A percentile compares a stretch with the other conserved stretches of the same genome.
phyloP scores from a whole-genome alignment of 2,113 vertebrate species.

The Polypterus bichir region DNA sequence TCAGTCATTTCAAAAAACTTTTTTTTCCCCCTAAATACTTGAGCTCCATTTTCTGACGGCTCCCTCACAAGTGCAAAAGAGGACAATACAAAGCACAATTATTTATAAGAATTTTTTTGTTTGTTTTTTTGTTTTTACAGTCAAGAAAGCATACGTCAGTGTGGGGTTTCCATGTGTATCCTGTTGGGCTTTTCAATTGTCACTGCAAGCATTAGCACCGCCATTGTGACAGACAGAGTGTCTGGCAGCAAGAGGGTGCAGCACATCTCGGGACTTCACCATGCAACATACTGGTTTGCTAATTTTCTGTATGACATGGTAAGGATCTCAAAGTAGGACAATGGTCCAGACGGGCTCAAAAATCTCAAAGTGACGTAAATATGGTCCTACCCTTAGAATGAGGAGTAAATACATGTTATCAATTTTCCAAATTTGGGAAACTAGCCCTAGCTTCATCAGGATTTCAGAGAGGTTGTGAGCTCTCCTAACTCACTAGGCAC shows the following conservation, averaged over 20 bases:
- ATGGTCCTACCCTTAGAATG: too few relatives aligned
- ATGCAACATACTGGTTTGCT: conserved; percentile 44
- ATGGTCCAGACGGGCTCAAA: too few relatives aligned
- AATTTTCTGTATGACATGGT: conserved; percentile 54
- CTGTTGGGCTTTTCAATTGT: conserved; percentile 50
- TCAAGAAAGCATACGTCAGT: conserved; percentile 53
- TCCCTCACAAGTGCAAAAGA: not conserved
- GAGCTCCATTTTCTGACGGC: too few relatives aligned
- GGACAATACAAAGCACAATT: not conserved
- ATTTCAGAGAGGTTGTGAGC: too few relatives aligned
- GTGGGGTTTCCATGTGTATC: conserved; percentile 49
- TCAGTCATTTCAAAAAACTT: too few relatives aligned
- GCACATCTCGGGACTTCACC: conserved; percentile 43
- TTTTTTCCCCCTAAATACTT: too few relatives aligned
- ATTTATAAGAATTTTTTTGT: not conserved
- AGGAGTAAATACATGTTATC: too few relatives aligned
- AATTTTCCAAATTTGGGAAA: too few relatives aligned
- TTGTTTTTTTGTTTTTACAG: conserved; percentile 22
- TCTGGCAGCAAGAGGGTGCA: conserved; percentile 43
- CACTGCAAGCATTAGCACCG: conserved; percentile 33
- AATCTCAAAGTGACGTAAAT: too few relatives aligned
- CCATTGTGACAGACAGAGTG: conserved; percentile 37
- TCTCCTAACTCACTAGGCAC: too few relatives aligned
- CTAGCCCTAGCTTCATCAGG: too few relatives aligned
- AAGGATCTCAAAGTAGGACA: conserved; percentile 11